These are phyloP conservation scores for Panagrolaimus sp. DNA, from an alignment of 1,140 invertebrate species.

Conservation along the genomic window DNA sequence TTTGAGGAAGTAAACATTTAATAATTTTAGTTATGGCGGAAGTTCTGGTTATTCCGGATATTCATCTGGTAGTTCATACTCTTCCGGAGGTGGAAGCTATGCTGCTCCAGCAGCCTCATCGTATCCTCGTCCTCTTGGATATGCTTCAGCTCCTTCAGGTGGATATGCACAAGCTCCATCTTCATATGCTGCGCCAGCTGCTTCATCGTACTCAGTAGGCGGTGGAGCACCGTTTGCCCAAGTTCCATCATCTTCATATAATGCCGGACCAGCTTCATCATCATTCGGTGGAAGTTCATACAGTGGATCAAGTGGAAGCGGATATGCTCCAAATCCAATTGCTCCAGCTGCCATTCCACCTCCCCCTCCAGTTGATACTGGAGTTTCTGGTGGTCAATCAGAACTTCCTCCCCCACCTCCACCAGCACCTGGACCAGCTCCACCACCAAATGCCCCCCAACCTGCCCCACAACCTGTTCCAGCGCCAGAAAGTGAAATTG, in stretches of 20 bases:
- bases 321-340: not conserved
- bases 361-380: not conserved
- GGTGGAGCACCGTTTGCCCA: not conserved
- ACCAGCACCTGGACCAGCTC: not conserved
- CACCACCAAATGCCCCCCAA: not conserved
- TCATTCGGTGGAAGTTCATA: not conserved
- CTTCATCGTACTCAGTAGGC: not conserved
- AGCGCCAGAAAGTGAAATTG: not conserved
- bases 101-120: not conserved
- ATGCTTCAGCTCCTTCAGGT: not conserved
- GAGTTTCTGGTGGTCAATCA: not conserved
- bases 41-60: not conserved
- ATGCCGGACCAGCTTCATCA: conserved; percentile 5
- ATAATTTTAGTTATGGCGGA: not conserved
- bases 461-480: not conserved
- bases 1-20: too few species aligned
- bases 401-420: not conserved
- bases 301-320: not conserved
- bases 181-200: conserved; percentile 8
- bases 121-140: conserved; percentile 12
- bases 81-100: conserved; percentile 1
- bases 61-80: not conserved
- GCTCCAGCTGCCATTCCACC: not conserved
- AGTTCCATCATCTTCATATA: not conserved
- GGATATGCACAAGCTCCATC: not conserved